Evolutionary conservation across 2,113 vertebrate genomes (phyloP).

Genomic region (Microcebus lehilahytsara): DNA sequence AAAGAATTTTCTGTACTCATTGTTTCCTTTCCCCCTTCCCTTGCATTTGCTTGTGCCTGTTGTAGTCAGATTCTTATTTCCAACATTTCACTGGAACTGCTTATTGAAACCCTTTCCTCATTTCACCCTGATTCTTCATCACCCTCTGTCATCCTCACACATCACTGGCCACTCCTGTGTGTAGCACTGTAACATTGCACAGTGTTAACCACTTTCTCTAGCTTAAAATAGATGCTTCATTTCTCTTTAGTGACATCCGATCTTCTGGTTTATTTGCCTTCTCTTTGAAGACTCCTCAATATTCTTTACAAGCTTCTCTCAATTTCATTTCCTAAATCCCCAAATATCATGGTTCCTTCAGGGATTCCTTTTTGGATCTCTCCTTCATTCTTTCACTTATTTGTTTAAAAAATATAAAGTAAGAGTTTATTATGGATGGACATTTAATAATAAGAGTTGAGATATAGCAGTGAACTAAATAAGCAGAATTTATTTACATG

Average conservation of each 20-base stretch:
- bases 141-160: background rate
- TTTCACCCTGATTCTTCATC: background rate
- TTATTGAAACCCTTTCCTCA: background rate
- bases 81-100: background rate
- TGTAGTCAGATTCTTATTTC: background rate
- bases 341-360: background rate
- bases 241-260: background rate
- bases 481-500: background rate
- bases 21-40: background rate
- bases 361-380: background rate
- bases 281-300: background rate
- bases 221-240: conserved; percentile 7
- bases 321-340: background rate
- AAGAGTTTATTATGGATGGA: background rate
- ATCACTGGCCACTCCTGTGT: background rate
- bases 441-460: background rate
- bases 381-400: background rate
- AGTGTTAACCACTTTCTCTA: conserved; percentile 31
- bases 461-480: background rate
- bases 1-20: background rate
- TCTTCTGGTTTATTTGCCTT: background rate
- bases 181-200: background rate
- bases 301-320: background rate
- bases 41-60: background rate
- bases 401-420: background rate